Conservation (phyloP, 2,113 vertebrate genomes). For the Anolis sagrei region DNA sequence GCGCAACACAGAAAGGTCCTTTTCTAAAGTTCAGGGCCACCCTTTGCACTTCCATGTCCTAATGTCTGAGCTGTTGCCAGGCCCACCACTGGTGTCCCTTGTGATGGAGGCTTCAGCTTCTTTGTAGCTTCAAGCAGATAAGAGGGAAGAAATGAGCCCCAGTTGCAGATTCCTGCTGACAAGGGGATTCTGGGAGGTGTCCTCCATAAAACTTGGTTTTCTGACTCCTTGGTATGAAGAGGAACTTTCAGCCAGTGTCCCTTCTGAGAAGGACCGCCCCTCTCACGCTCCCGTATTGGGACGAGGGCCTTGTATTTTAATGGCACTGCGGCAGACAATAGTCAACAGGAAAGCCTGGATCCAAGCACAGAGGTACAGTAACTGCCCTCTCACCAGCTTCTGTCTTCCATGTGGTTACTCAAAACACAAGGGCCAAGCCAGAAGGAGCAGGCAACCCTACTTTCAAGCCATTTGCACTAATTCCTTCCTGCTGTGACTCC, state of each 20-base stretch:
- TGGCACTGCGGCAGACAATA: not conserved
- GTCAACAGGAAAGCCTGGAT: not conserved
- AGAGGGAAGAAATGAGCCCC: not conserved
- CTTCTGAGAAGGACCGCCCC: not conserved
- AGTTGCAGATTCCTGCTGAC: too few species aligned
- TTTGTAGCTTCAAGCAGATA: not conserved
- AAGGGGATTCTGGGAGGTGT: too few species aligned
- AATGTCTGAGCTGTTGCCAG: too few species aligned
- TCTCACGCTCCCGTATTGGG: not conserved
- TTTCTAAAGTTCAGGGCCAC: not conserved
- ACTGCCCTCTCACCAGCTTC: not conserved
- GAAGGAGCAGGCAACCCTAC: not conserved
- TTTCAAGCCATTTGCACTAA: constrained; percentile 4
- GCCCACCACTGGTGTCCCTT: not conserved
- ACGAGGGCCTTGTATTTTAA: not conserved
- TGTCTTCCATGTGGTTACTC: not conserved
- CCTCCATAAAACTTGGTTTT: not conserved
- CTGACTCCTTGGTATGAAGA: too few species aligned
- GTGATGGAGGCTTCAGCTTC: not conserved
- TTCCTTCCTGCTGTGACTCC: not conserved
- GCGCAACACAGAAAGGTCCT: not conserved
- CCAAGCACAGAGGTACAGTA: not conserved
- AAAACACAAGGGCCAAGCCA: not conserved
- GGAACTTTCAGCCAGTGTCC: not conserved
- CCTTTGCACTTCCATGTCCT: not conserved